A percentile compares a stretch with the other conserved stretches of the same genome.
phyloP scores from a whole-genome alignment of 2,888 invertebrate genomes.

The Tachina grossa region DNA sequence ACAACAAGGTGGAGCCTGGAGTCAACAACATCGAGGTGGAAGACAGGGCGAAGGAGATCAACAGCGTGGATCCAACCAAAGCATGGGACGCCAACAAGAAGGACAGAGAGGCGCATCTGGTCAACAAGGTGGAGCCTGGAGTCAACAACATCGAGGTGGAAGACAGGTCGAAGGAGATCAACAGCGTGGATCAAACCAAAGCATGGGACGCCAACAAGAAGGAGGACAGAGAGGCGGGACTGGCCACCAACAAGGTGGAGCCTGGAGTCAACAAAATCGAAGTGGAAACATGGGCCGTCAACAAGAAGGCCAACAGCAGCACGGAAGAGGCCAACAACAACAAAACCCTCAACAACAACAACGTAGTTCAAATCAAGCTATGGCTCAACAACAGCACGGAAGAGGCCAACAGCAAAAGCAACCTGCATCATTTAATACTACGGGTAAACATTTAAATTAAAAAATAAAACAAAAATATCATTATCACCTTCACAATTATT shows the following conservation, averaged over 20 bases:
- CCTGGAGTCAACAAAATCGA: no score
- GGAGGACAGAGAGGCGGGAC: not conserved
- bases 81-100: no score
- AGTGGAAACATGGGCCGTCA: slow-evolving; percentile 17
- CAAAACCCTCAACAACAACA: slow-evolving; percentile 56
- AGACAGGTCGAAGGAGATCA: not conserved
- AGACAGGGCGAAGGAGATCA: slow-evolving; percentile 5
- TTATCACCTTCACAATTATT: not conserved
- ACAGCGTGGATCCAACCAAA: slow-evolving; percentile 1
- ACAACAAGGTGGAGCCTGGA: slow-evolving; percentile 15
- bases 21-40: slow-evolving; percentile 50
- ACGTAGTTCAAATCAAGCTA: not conserved
- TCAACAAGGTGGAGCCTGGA: slow-evolving; percentile 35
- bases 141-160: no score
- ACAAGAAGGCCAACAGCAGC: slow-evolving; percentile 35
- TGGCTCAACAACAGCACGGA: slow-evolving; percentile 39
- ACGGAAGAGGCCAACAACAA: slow-evolving; percentile 41
- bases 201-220: no score
- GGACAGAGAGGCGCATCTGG: not conserved
- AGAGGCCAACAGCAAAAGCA: slow-evolving; percentile 12
- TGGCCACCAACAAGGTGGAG: slow-evolving; percentile 40
- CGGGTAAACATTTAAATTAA: slow-evolving; percentile 13
- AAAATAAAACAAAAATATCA: not conserved
- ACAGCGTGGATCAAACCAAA: not conserved
- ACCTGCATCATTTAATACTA: slow-evolving; percentile 17